Base-by-base conservation (phyloP, 2,797 vertebrate species). In the Melopsittacus undulatus region DNA sequence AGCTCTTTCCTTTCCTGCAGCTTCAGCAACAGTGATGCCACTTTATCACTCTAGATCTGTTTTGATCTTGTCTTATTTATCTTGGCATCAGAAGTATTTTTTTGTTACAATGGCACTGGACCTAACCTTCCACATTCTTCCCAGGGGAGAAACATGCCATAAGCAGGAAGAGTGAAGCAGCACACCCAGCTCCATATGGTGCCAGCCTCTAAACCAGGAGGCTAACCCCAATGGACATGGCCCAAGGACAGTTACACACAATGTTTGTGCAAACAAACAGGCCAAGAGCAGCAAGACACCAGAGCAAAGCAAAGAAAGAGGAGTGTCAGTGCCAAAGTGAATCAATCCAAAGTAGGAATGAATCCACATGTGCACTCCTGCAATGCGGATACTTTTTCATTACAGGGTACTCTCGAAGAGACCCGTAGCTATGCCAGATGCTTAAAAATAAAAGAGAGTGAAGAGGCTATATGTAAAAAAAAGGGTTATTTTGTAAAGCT, bases 21-120 rank as follows among this genome's bases (percentile, higher is more conserved):
- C 48, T 76, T 38, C 43, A 45, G 16, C 19, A 70, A 57, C 1
- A 1, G 22, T 7, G n/a, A 24, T 16, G 29, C 6, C 2, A 1
- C 26, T 51, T 67, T 43, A 21, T 23, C 54, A n/a, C 27, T 75
- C 48, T 20, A 45, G 27, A 46, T 29, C 27, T 38, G 38, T 64
- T 79, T 29, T 23, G 32, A 69, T 54, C 45, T 70, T 20, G 7
- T 49, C 36, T 36, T 43, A 34, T 14, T 24, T 27, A 57, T 57
- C 17, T 23, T 36, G 21, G 48, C 43, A 59, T 51, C 61, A 46
- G 1, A 13, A 73, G 18, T 26, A 18, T 26, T 51, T 82, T 81
- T 36, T 81, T 74, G 54, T 64, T 73, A 42, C 34, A 67, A 32
- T 0, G 1, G 49, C 21, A 32, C 27, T 32, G 13, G 56, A 57